These are phyloP conservation scores for Poeciliopsis turneri DNA, from an alignment of 2,797 vertebrate species.

Conservation along the genomic window DNA sequence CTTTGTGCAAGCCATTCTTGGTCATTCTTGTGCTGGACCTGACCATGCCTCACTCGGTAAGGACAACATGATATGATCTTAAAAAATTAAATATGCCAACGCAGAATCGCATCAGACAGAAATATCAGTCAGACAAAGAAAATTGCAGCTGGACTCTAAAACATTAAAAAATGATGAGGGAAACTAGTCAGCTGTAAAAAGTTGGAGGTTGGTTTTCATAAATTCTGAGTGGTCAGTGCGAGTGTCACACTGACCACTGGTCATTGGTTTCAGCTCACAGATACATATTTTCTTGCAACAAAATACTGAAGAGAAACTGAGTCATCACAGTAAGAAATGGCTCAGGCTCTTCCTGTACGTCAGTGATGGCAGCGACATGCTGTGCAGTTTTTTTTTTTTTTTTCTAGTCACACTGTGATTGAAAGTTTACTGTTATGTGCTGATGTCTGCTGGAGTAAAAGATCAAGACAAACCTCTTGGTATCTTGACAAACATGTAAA, in stretches of 20 bases:
- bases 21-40: not conserved
- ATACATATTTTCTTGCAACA: not conserved
- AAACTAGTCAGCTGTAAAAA: not conserved
- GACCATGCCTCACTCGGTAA: not conserved
- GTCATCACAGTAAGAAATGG: not conserved
- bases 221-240: not conserved
- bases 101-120: not conserved
- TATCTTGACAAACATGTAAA: not conserved
- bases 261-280: not conserved
- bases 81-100: not conserved
- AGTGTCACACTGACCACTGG: not conserved
- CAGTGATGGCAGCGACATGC: not conserved
- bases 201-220: not conserved
- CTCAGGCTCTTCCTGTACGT: not conserved
- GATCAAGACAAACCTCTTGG: not conserved
- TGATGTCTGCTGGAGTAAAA: not conserved
- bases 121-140: not conserved
- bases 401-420: not conserved
- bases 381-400: not conserved
- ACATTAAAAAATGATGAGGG: not conserved
- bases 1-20: not conserved
- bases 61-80: not conserved
- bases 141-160: not conserved
- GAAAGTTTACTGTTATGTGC: not conserved
- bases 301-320: not conserved